These are phyloP conservation scores for Cephus nigrinus DNA, from an alignment of 2,888 invertebrate species.

Conservation along the genomic window DNA sequence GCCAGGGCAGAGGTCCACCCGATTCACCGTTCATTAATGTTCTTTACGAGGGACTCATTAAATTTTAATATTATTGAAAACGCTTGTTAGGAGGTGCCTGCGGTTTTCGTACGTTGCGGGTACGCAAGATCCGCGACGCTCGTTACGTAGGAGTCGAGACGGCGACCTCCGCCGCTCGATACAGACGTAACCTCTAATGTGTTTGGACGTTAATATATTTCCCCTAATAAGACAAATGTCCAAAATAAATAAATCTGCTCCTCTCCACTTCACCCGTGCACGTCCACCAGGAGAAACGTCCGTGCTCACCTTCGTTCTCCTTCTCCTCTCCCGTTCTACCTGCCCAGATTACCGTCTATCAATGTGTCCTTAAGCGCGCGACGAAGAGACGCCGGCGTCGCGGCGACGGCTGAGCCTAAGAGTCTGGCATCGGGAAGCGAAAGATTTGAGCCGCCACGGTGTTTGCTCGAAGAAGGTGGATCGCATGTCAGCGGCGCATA, in stretches of 20 bases:
- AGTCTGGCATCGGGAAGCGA: background rate
- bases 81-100: constrained; percentile 45
- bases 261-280: background rate
- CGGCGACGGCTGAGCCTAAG: background rate
- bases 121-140: constrained; percentile 17
- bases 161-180: constrained; percentile 43
- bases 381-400: background rate
- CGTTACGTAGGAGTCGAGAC: constrained; percentile 11
- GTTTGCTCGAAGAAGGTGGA: constrained; percentile 17
- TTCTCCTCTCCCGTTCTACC: too few species aligned
- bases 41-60: constrained; percentile 58
- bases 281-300: constrained; percentile 15
- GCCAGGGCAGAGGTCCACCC: constrained; percentile 37
- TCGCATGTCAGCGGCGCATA: constrained; percentile 11
- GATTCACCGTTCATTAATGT: constrained; percentile 55
- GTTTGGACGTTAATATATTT: constrained; percentile 50
- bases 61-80: constrained; percentile 59
- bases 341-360: too few species aligned
- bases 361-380: too few species aligned
- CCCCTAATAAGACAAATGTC: constrained; percentile 41
- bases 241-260: background rate
- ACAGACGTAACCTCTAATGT: constrained; percentile 44
- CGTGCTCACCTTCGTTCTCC: background rate
- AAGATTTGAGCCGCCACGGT: background rate
- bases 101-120: constrained; percentile 26